Base-by-base conservation (phyloP, 2,888 invertebrate genomes). In the Drosophila siamana region DNA sequence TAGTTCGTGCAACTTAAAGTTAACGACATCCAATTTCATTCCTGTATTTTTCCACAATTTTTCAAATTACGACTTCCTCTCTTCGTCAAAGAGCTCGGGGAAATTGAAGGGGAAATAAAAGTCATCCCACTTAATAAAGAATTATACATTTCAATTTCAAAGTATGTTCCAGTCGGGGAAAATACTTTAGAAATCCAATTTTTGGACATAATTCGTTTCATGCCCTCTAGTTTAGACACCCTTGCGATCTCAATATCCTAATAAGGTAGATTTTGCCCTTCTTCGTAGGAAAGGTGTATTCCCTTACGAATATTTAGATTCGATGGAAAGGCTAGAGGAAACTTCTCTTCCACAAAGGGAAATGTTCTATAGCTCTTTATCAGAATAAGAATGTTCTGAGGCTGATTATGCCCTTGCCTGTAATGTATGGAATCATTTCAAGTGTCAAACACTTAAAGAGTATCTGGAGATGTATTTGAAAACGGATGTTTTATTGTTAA, bases 101-200 rank as follows among this genome's bases (percentile, higher is more conserved):
- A 28, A 2, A 9, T 13, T 15, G 13, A 24, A 7, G 46, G 46
- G 7, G 48, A 48, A 4, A 48, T 59, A 19, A 50, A 43, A 13
- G 41, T 33, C 6, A 16, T 57, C 0, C 43, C 43, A 4, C 15
- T 43, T 7, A 50, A 50, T 33, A 59, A 59, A 22, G 43, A 59
- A 36, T 1, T 40, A 9, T 47, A 47, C 9, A 57, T 57, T 19
- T 47, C 38, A 1, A 9, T 56, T 7, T 56, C 26, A 0, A 56
- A 56, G 38, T 38, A 8, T 26, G 15, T 36, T 2, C n/a, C 43
- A 3, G 4, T 38, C 16, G 6, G 15, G 7, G 15, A 46, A 9
- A 46, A 36, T 15, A 4, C 2, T 0, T 9, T 46, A 19, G 46
- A 56, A n/a, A 36, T 56, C 1, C 24, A 46, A 2, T 46, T 56